Conservation (phyloP, 2,888 invertebrate species). For the Scaptomyza caliginosa region DNA sequence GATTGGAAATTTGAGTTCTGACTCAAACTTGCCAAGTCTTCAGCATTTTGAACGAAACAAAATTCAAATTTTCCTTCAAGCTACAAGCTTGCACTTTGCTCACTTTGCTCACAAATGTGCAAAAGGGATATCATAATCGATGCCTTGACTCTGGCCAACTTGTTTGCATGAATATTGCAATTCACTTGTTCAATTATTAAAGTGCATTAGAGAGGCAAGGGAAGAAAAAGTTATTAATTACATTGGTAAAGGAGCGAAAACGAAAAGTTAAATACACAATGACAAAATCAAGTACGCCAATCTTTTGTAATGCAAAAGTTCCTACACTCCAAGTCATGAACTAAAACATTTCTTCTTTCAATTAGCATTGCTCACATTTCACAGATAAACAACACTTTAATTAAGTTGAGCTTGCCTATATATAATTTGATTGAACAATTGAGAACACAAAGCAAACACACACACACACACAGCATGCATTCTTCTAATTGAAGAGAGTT, state of each 20-base stretch:
- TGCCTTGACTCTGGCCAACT: neutral
- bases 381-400: neutral
- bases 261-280: too few species aligned
- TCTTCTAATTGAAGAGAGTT: neutral
- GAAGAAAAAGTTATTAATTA: too few species aligned
- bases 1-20: neutral
- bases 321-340: too few species aligned
- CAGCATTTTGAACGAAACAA: too few species aligned
- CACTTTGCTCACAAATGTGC: neutral
- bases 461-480: neutral
- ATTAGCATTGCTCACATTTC: neutral
- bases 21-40: too few species aligned
- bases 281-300: too few species aligned
- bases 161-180: neutral
- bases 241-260: neutral
- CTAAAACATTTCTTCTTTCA: neutral
- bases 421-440: neutral
- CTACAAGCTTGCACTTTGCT: too few species aligned
- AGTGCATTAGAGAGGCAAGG: neutral
- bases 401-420: neutral
- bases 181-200: neutral
- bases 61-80: too few species aligned
- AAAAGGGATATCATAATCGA: neutral
- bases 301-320: too few species aligned
- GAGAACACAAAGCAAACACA: neutral